phyloP scores from a whole-genome alignment of 2,797 vertebrate species.

The Microctenopoma lineatum region DNA sequence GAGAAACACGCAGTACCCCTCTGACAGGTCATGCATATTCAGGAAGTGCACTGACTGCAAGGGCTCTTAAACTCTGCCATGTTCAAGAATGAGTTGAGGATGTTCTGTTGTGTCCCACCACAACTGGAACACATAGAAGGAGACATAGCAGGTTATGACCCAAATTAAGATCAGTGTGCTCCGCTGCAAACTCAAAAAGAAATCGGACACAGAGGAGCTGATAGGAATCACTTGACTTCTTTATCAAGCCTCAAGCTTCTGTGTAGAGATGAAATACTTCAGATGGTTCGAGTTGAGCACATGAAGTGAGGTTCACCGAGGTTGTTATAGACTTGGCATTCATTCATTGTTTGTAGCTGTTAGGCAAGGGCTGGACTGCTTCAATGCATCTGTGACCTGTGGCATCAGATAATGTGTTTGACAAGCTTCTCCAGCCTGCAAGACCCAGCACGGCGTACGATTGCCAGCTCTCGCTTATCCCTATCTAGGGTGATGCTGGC shows the following conservation, averaged over 20 bases:
- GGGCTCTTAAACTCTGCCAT: conserved; percentile 58
- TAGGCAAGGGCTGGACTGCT: conserved; percentile 45
- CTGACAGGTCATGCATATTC: conserved; percentile 73
- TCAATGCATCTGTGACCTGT: conserved; percentile 68
- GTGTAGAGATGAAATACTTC: conserved; percentile 51
- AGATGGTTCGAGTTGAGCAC: conserved; percentile 51
- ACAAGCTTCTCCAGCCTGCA: conserved; percentile 63
- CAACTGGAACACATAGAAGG: conserved; percentile 35
- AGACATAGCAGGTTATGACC: conserved; percentile 54
- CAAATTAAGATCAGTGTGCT: conserved; percentile 49
- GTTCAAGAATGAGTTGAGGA: conserved; percentile 73
- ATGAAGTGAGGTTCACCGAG: conserved; percentile 42
- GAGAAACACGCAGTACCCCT: conserved; percentile 41
- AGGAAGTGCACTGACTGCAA: conserved; percentile 35
- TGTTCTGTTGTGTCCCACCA: conserved; percentile 61
- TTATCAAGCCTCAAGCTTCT: conserved; percentile 47
- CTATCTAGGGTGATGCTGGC: conserved; percentile 72
- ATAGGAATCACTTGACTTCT: conserved; percentile 66
- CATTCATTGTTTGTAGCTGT: conserved; percentile 64
- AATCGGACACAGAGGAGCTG: conserved; percentile 35
- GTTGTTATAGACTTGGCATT: conserved; percentile 57
- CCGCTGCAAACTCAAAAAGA: conserved; percentile 49
- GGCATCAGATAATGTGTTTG: conserved; percentile 69
- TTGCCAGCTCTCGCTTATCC: conserved; percentile 68
- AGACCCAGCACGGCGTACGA: conserved; percentile 47